Base-by-base conservation (phyloP, 2,888 invertebrate genomes). In the Dusona sp. region DNA sequence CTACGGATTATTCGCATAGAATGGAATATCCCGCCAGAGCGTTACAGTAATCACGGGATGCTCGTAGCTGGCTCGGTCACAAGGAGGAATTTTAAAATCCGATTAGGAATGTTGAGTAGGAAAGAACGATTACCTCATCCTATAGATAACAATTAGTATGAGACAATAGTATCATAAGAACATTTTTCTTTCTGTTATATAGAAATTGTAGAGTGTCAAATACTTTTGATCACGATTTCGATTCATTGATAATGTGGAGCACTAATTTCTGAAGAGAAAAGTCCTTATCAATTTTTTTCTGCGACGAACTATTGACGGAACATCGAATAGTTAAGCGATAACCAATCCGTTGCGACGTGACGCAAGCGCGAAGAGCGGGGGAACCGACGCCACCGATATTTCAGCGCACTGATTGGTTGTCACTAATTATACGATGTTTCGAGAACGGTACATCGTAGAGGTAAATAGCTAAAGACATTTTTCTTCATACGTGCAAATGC, bases 141-240 rank as follows among this genome's bases (percentile, higher is more conserved):
- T 79, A 79, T 54, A 75, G 85, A 70, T 82, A 79, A 82, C 51
- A 75, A 85, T 82, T 85, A 85, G 70, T 70, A 57, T 22, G 42
- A 73, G 54, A 51, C 78, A 42, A 33, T 78, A 22, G 65, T 33
- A 42, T 57, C 61, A 85, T 78, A 57, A 82, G 64, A 79, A 67
- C 25, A 48, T 25, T 51, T 22, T 25, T 51, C 51, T 78, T 38
- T 65, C 51, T 51, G 48, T 38, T 16, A 25, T 42, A 25, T 36
- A 54, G 36, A 38, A 3, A 8, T n/a, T 1, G 11, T 42, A 13
- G 19, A 6, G 42, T 42, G 2, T 22, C 22, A 11, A 54, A 48
- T 19, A 9, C 16, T 19, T 19, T 48, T 48, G 19, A 48, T 48
- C 1, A 48, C 19, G 19, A 48, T n/a, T 48, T 48, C 19, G 7